These are phyloP conservation scores for Polyergus mexicanus DNA, from an alignment of 1,140 invertebrate genomes.

Conservation along the genomic window DNA sequence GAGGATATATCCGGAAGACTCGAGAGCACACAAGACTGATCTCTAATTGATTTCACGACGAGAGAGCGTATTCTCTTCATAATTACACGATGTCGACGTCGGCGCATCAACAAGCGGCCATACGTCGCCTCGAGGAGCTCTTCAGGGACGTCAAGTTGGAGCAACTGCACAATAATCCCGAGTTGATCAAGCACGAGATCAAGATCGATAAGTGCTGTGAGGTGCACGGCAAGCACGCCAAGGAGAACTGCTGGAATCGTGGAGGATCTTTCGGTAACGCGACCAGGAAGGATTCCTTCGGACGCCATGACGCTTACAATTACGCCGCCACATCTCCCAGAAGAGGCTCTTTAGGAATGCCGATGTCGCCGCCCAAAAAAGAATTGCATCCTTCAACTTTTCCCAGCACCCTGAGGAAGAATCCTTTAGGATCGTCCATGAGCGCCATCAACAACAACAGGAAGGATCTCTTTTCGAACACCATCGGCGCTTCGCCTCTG, in stretches of 20 bases:
- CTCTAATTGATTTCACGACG: neutral
- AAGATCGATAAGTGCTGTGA: slow-evolving; percentile 89
- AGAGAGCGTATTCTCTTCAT: neutral
- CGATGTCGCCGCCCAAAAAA: slow-evolving; percentile 86
- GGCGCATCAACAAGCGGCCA: slow-evolving; percentile 88
- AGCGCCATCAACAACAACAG: slow-evolving; percentile 80
- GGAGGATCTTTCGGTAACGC: slow-evolving; percentile 87
- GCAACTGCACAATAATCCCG: slow-evolving; percentile 81
- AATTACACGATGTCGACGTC: slow-evolving; percentile 84
- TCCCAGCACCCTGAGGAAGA: slow-evolving; percentile 88
- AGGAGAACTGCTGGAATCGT: slow-evolving; percentile 86
- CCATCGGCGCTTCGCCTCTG: slow-evolving; percentile 69
- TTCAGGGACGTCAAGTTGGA: slow-evolving; percentile 90
- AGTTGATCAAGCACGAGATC: slow-evolving; percentile 87
- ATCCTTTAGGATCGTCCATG: slow-evolving; percentile 87
- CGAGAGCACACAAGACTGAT: neutral
- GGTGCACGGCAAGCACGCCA: slow-evolving; percentile 89
- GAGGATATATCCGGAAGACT: neutral
- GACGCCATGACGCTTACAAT: slow-evolving; percentile 70
- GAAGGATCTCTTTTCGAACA: slow-evolving; percentile 77
- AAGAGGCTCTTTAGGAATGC: slow-evolving; percentile 88
- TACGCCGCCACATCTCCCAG: slow-evolving; percentile 76
- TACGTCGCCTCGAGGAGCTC: slow-evolving; percentile 90
- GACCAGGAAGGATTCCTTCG: slow-evolving; percentile 73
- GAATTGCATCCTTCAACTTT: slow-evolving; percentile 90